phyloP scores from a whole-genome alignment of 2,888 invertebrate species.

The Patella ulyssiponensis region DNA sequence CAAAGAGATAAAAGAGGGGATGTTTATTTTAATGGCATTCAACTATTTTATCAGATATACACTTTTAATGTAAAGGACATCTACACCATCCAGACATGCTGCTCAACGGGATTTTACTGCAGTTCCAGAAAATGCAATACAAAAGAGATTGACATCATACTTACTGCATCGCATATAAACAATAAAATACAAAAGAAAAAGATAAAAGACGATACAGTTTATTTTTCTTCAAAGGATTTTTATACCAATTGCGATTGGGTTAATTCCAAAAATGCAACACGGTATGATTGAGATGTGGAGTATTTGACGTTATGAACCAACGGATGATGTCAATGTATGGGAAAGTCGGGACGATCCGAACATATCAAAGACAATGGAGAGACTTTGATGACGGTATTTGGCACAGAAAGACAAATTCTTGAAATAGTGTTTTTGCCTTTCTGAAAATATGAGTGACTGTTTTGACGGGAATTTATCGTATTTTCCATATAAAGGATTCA shows the following conservation, averaged over 20 bases:
- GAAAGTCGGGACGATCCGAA: slow-evolving; percentile 9
- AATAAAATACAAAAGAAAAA: slow-evolving; percentile 5
- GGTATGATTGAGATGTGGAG: slow-evolving; percentile 4
- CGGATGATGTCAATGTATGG: slow-evolving; percentile 4
- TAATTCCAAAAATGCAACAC: slow-evolving; percentile 1
- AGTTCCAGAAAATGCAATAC: no score
- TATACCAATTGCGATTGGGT: background rate
- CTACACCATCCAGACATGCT: no score
- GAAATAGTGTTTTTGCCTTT: slow-evolving; percentile 7
- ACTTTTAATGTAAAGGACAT: no score
- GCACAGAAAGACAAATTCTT: slow-evolving; percentile 12
- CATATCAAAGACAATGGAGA: slow-evolving; percentile 11
- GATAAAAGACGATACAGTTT: slow-evolving; percentile 3
- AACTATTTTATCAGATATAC: no score
- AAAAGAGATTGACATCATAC: background rate
- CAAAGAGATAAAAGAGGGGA: no score
- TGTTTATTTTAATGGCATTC: no score
- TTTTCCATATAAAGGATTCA: no score
- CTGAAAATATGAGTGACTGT: background rate
- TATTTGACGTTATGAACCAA: slow-evolving; percentile 11
- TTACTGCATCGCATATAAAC: background rate
- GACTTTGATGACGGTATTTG: slow-evolving; percentile 10
- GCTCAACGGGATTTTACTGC: no score
- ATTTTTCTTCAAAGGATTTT: slow-evolving; percentile 5
- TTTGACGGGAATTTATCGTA: background rate